Conservation (phyloP, 2,888 invertebrate genomes). For the Didymodactylos carnosus region DNA sequence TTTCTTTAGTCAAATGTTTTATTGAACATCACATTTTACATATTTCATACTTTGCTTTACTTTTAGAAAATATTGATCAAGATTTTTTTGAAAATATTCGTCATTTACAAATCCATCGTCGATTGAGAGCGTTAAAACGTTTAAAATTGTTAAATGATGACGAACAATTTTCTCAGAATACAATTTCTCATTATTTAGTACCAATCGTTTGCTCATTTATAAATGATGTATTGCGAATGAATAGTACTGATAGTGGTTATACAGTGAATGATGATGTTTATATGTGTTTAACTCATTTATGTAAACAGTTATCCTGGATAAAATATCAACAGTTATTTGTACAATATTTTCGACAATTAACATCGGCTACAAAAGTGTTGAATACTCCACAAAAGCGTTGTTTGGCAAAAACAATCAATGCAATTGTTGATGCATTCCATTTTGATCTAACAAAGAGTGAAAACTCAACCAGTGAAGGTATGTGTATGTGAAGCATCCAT, state of each 20-base stretch:
- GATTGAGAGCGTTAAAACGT: constrained; percentile 58
- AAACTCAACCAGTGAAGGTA: too few species aligned
- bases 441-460: neutral
- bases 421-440: neutral
- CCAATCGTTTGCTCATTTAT: neutral
- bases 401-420: neutral
- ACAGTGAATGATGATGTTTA: neutral
- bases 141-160: constrained; percentile 20
- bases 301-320: neutral
- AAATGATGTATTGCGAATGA: neutral
- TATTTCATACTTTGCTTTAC: constrained; percentile 22
- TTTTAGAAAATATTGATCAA: constrained; percentile 50
- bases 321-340: neutral
- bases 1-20: too few species aligned
- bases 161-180: neutral
- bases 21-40: constrained; percentile 19
- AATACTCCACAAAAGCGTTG: neutral
- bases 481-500: too few species aligned
- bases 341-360: neutral
- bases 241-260: neutral
- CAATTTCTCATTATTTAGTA: neutral
- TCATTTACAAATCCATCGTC: constrained; percentile 62
- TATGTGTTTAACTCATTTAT: neutral
- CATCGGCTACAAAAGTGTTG: neutral
- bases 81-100: constrained; percentile 84